Conservation (phyloP, 2,797 vertebrate species). For the Selene dorsalis region DNA sequence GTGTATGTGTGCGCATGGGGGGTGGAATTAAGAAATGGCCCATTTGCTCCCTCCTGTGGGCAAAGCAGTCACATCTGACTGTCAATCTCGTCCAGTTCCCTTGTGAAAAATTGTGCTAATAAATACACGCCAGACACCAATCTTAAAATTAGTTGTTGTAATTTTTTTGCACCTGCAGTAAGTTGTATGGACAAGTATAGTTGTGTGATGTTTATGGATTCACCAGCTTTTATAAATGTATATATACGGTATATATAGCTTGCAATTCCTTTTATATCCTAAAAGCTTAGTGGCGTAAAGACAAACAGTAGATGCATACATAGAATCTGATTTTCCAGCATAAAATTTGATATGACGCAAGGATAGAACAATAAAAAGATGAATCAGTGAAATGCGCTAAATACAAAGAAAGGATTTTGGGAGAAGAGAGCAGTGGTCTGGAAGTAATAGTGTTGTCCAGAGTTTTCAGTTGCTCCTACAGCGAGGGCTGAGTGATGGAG, state of each 20-base stretch:
- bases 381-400: constrained; percentile 4
- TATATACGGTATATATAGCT: too few species aligned
- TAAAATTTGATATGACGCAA: not conserved
- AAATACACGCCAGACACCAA: not conserved
- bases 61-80: constrained; percentile 42
- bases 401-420: constrained; percentile 2
- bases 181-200: not conserved
- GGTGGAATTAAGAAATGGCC: constrained; percentile 39
- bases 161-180: not conserved
- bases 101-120: not conserved
- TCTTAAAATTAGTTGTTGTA: too few species aligned
- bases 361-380: not conserved
- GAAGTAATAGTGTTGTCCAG: constrained; percentile 42
- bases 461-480: constrained; percentile 65
- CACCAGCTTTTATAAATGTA: not conserved
- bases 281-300: not conserved
- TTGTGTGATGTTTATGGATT: not conserved
- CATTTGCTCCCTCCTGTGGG: constrained; percentile 81
- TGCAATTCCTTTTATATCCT: not conserved
- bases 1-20: not conserved
- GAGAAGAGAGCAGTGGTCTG: constrained; percentile 35
- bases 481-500: constrained; percentile 61
- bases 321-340: not conserved
- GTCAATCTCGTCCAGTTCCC: not conserved
- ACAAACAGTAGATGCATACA: not conserved